These are phyloP conservation scores for Todiramphus chloris DNA, from an alignment of 2,113 vertebrate species.

Conservation along the genomic window DNA sequence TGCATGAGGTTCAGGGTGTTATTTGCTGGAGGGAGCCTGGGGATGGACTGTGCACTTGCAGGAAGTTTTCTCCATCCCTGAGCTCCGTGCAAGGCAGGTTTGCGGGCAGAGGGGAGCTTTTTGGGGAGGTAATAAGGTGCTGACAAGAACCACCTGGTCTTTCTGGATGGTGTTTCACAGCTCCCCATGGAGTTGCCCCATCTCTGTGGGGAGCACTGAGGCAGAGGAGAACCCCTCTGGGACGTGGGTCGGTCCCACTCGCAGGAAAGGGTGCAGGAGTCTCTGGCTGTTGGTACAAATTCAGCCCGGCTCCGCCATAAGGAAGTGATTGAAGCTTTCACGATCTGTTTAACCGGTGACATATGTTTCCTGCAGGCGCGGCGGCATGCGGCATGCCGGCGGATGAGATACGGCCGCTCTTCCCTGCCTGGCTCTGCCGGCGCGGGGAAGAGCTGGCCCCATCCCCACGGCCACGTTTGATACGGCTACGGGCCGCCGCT, in stretches of 20 bases:
- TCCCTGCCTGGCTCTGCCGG: conserved; percentile 1
- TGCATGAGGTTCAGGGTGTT: background rate
- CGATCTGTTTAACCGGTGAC: conserved; percentile 69
- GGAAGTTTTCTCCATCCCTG: background rate
- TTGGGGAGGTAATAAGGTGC: background rate
- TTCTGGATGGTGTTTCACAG: background rate
- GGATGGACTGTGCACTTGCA: fast-evolving
- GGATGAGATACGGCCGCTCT: conserved; percentile 27
- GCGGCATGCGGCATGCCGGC: conserved; percentile 18
- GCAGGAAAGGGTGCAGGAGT: background rate
- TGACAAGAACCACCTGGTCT: background rate
- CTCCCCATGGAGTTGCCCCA: background rate
- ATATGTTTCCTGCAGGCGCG: conserved; percentile 68
- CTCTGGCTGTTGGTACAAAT: background rate
- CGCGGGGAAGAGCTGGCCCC: background rate
- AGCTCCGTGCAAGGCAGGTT: background rate
- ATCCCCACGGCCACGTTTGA: background rate
- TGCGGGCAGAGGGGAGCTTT: background rate
- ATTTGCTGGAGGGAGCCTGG: background rate
- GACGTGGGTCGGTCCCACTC: fast-evolving
- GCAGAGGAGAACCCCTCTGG: background rate
- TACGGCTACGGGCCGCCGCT: background rate
- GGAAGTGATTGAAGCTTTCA: conserved; percentile 72
- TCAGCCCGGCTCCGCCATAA: conserved; percentile 28
- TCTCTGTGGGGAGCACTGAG: background rate